A percentile compares a stretch with the other conserved stretches of the same genome.
phyloP scores from a whole-genome alignment of 2,888 invertebrate species.

The Eudemis profundana region DNA sequence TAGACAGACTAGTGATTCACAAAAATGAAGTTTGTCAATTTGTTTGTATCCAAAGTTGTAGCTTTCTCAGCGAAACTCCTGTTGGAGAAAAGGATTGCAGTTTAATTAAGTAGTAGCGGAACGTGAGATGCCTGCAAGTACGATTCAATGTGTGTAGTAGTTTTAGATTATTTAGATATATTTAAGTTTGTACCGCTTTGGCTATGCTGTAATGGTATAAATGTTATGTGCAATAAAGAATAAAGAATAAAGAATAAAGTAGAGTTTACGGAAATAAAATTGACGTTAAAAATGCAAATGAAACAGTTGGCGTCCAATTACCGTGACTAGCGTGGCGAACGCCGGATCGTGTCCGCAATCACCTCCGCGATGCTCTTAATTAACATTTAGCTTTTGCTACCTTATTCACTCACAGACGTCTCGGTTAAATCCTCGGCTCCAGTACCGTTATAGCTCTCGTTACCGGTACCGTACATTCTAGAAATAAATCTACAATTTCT shows the following conservation, averaged over 20 bases:
- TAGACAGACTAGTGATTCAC: too few species aligned
- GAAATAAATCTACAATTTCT: slow-evolving; percentile 62
- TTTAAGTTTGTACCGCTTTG: too few species aligned
- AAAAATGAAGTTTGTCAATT: too few species aligned
- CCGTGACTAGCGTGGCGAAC: slow-evolving; percentile 56
- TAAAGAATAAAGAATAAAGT: too few species aligned
- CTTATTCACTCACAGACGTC: slow-evolving; percentile 61
- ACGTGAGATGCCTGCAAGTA: too few species aligned
- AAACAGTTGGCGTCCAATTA: slow-evolving; percentile 71
- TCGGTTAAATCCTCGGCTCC: slow-evolving; percentile 63
- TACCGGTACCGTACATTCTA: slow-evolving; percentile 64
- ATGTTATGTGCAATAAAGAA: too few species aligned
- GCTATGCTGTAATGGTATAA: too few species aligned
- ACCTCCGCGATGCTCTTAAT: slow-evolving; percentile 76
- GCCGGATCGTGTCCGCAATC: slow-evolving; percentile 67
- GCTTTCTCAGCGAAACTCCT: background rate
- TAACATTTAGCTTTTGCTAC: slow-evolving; percentile 77
- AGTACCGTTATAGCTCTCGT: slow-evolving; percentile 75
- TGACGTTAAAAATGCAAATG: slow-evolving; percentile 67
- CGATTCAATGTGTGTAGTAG: too few species aligned
- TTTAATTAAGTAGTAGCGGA: slow-evolving; percentile 68
- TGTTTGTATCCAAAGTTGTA: too few species aligned
- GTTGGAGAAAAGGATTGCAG: slow-evolving; percentile 29
- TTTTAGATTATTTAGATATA: too few species aligned
- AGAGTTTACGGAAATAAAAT: slow-evolving; percentile 51